phyloP scores from a whole-genome alignment of 2,888 invertebrate species.

The Leucophora obtusa region DNA sequence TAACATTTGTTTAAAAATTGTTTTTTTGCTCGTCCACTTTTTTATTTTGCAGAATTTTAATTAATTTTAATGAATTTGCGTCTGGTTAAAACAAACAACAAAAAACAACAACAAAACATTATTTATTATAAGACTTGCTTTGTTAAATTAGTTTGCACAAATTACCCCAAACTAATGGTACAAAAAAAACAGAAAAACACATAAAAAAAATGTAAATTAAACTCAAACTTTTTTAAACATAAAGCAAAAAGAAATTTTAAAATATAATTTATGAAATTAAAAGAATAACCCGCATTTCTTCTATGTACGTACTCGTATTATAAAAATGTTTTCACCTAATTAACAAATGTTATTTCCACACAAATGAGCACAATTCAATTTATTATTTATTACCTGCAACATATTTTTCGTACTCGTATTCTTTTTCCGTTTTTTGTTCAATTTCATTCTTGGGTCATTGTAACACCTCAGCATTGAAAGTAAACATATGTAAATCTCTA shows the following conservation, averaged over 20 bases:
- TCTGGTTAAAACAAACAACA: constrained; percentile 40
- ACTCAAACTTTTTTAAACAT: not conserved
- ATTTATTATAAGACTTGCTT: constrained; percentile 48
- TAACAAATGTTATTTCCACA: constrained; percentile 1
- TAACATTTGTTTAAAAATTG: constrained; percentile 41
- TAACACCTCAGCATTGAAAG: constrained; percentile 37
- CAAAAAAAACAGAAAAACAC: constrained; percentile 18
- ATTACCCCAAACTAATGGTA: constrained; percentile 6
- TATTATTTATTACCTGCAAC: constrained; percentile 35
- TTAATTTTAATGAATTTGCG: constrained; percentile 60
- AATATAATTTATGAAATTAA: not conserved
- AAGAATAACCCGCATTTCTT: not conserved
- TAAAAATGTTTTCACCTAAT: not conserved
- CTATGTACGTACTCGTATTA: not conserved
- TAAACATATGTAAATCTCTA: constrained; percentile 43
- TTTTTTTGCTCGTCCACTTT: not conserved
- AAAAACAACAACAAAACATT: constrained; percentile 33
- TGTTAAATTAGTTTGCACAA: constrained; percentile 45
- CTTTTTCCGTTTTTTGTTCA: not conserved
- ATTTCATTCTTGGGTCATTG: constrained; percentile 15
- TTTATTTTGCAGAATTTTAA: constrained; percentile 47
- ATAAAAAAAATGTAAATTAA: not conserved
- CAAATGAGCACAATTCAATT: not conserved
- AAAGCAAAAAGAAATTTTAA: constrained; percentile 2
- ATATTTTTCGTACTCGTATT: constrained; percentile 5